phyloP scores from a whole-genome alignment of 2,113 vertebrate species.

The Orientallactaga bullata region DNA sequence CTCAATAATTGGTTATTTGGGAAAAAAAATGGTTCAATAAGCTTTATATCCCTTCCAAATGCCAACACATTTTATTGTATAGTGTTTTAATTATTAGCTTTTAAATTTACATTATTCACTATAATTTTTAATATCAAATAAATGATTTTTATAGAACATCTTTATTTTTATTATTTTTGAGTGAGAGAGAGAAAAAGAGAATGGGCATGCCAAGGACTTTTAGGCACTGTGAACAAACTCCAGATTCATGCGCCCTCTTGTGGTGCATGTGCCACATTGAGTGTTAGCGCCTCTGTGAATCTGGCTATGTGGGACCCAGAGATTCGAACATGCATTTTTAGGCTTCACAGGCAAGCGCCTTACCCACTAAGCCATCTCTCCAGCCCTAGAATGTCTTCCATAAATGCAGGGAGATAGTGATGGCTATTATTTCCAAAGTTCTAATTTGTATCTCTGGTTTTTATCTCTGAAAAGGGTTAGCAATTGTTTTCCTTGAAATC shows the following conservation, averaged over 20 bases:
- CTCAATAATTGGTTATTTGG: not conserved
- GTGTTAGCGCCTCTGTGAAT: too few species aligned
- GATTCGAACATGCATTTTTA: too few species aligned
- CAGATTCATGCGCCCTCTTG: too few species aligned
- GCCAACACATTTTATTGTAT: not conserved
- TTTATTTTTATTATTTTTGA: too few species aligned
- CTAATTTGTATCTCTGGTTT: not conserved
- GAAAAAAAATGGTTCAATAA: not conserved
- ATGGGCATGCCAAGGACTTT: too few species aligned
- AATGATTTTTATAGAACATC: not conserved
- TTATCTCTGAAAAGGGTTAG: not conserved
- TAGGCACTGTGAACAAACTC: too few species aligned
- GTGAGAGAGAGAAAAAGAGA: too few species aligned
- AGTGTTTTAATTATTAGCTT: not conserved
- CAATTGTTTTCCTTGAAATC: not conserved
- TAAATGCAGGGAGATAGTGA: not conserved
- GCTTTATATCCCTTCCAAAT: not conserved
- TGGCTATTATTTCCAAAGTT: slow-evolving; percentile 16
- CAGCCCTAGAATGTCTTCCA: not conserved
- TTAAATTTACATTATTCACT: not conserved
- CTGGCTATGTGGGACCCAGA: too few species aligned
- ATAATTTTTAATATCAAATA: not conserved
- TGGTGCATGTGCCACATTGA: too few species aligned
- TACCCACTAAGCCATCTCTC: too few species aligned
- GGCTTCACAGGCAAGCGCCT: too few species aligned